Conservation (phyloP, 2,888 invertebrate genomes). For the Myathropa florea region DNA sequence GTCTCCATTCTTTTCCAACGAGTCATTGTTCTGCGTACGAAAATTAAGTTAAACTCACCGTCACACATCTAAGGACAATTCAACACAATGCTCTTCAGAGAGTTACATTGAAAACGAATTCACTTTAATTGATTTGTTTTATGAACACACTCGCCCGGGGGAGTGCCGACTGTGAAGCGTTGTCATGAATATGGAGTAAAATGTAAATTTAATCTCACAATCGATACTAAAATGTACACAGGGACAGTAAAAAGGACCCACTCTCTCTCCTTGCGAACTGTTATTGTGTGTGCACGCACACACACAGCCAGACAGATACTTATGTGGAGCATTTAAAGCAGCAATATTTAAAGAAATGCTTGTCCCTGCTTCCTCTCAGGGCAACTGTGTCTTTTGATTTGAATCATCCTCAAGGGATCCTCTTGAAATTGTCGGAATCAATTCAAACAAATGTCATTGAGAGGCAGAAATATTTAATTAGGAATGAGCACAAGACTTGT, state of each 20-base stretch:
- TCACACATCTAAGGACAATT: not conserved
- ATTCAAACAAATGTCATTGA: not conserved
- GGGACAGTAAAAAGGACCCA: not conserved
- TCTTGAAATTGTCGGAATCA: not conserved
- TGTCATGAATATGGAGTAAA: conserved; percentile 39
- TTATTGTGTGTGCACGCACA: not conserved
- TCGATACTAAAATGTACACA: conserved; percentile 11
- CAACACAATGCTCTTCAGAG: not conserved
- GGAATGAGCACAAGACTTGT: not conserved
- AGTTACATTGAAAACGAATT: conserved; percentile 11
- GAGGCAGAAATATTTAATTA: not conserved
- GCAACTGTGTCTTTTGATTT: too few species aligned
- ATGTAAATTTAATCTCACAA: conserved; percentile 24
- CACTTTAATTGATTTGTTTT: conserved; percentile 40
- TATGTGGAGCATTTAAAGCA: not conserved
- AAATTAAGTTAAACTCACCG: conserved; percentile 1
- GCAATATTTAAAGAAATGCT: not conserved
- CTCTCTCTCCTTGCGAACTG: not conserved
- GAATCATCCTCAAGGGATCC: not conserved
- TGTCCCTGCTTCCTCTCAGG: too few species aligned
- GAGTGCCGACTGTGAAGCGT: not conserved
- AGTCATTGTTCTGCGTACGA: not conserved
- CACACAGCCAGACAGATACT: not conserved
- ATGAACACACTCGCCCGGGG: not conserved
- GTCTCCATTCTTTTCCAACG: not conserved